These are phyloP conservation scores for Heliopora coerulea DNA, from an alignment of 92 coral and sea anemone genomes.

Conservation along the genomic window DNA sequence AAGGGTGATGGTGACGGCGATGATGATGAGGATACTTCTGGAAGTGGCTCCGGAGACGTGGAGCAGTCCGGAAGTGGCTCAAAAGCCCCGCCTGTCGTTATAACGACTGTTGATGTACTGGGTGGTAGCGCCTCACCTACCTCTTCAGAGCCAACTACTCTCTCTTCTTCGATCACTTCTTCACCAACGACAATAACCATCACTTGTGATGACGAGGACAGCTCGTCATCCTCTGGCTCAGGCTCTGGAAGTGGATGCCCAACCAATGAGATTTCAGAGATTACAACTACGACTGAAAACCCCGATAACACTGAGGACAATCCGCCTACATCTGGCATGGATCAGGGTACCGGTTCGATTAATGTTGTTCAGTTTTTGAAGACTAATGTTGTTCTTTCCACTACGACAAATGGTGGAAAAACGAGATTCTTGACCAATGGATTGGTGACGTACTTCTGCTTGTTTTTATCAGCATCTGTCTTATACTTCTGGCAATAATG, in stretches of 20 bases:
- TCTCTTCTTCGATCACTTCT: too few species aligned
- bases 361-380: background rate
- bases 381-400: background rate
- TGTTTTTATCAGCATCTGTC: background rate
- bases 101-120: background rate
- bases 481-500: background rate
- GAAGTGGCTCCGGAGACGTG: background rate
- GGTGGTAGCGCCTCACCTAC: background rate
- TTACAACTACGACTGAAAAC: too few species aligned
- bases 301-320: too few species aligned
- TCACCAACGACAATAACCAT: too few species aligned
- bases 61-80: background rate
- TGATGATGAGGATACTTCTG: background rate
- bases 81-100: background rate
- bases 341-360: too few species aligned
- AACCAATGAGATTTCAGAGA: too few species aligned
- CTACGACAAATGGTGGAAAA: background rate
- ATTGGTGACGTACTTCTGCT: background rate
- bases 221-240: too few species aligned
- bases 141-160: background rate
- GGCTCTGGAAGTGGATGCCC: too few species aligned
- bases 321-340: too few species aligned
- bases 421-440: background rate
- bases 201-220: too few species aligned
- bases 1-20: background rate